Percentiles rank a stretch among this genome's conserved stretches.
These are phyloP conservation scores for Halictus rubicundus DNA, from an alignment of 1,140 invertebrate genomes.

Conservation along the genomic window DNA sequence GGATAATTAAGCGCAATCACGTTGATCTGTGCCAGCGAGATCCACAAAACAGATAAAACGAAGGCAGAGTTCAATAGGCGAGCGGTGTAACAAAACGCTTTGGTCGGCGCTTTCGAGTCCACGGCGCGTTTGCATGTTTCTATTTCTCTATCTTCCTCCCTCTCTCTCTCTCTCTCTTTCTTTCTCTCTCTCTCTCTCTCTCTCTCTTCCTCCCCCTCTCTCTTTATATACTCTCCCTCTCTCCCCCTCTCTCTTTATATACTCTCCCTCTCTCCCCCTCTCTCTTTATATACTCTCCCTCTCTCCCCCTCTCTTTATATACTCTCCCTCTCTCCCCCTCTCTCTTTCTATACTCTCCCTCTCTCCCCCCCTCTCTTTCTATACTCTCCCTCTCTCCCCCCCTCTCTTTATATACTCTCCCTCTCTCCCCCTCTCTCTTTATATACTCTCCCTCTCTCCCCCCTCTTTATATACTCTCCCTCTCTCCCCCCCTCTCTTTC, in stretches of 20 bases:
- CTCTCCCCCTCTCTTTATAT: too few species aligned
- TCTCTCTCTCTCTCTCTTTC: conserved; percentile 37
- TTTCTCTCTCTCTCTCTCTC: conserved; percentile 44
- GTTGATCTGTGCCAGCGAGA: conserved; percentile 14
- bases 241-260: background rate
- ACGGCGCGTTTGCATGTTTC: conserved; percentile 64
- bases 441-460: conserved; percentile 17
- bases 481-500: background rate
- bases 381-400: background rate
- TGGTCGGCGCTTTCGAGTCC: conserved; percentile 67
- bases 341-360: conserved; percentile 1
- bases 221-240: background rate
- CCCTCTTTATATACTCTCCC: conserved; percentile 4
- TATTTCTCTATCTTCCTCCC: conserved; percentile 48
- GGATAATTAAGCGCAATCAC: conserved; percentile 47
- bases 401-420: too few species aligned
- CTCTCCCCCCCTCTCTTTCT: background rate
- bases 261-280: too few species aligned
- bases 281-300: too few species aligned
- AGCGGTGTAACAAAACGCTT: conserved; percentile 70
- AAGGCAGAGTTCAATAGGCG: conserved; percentile 48
- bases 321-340: background rate
- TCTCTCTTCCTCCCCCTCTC: conserved; percentile 45
- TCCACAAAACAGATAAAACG: conserved; percentile 20
- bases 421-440: background rate